Percentiles rank a stretch among this genome's conserved stretches.
Conservation (phyloP, 2,113 vertebrate species). For the Antechinus flavipes region DNA sequence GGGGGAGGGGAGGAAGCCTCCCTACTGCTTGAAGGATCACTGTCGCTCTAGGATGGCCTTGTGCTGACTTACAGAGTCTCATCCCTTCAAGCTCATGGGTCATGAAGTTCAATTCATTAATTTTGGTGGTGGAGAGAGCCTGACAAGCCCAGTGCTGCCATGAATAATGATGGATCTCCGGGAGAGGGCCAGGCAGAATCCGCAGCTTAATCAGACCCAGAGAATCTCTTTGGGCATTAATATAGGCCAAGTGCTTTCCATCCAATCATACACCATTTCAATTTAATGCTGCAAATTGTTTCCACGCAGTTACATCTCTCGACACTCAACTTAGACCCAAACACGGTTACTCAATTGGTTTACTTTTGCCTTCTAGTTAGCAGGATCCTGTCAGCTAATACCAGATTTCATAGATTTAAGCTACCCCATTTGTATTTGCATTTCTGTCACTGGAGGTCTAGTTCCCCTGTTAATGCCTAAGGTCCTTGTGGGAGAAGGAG, state of each 20-base stretch:
- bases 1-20: neutral
- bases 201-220: slow-evolving; percentile 67
- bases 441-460: neutral
- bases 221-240: slow-evolving; percentile 60
- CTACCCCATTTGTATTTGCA: neutral
- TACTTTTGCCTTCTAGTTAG: slow-evolving; percentile 18
- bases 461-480: neutral
- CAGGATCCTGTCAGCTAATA: slow-evolving; percentile 23
- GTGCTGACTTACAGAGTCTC: slow-evolving; percentile 44
- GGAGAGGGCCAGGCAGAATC: slow-evolving; percentile 72
- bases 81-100: slow-evolving; percentile 16
- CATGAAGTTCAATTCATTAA: slow-evolving; percentile 71
- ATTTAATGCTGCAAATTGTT: slow-evolving; percentile 57
- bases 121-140: slow-evolving; percentile 63
- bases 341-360: slow-evolving; percentile 40
- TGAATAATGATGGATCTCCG: slow-evolving; percentile 78
- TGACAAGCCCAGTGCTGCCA: slow-evolving; percentile 61
- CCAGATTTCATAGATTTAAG: neutral
- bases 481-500: neutral
- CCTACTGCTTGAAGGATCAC: slow-evolving; percentile 15
- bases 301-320: neutral
- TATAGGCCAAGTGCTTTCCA: slow-evolving; percentile 69
- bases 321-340: slow-evolving; percentile 11
- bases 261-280: slow-evolving; percentile 50
- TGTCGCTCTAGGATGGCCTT: neutral